Evolutionary conservation across 2,888 invertebrate genomes (phyloP), one percentile per base, ranked within the genome.

Genomic region (Nomada fucata): DNA sequence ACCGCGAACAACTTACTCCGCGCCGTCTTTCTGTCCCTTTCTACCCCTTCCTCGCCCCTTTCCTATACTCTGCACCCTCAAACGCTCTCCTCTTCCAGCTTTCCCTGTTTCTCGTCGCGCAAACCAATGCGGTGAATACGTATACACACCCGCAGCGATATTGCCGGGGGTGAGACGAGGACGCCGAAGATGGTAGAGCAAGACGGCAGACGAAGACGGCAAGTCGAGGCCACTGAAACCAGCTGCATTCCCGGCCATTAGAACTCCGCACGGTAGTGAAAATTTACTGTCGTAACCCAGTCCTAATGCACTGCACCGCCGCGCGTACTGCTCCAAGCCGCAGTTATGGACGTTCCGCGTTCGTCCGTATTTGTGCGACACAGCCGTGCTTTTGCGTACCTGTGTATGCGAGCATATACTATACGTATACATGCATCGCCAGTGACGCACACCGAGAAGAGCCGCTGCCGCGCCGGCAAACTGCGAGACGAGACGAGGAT

Each of bases 231-330:
- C 91, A 91, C 90, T 91, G 92, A 92, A 92, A 92, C 91, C 93
- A 92, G 91, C 92, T 93, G 93, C 93, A 93, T 93, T 93, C 93
- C 90, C 92, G 90, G 90, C 93, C 92, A 92, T 93, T 93, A 93
- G 92, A 93, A 92, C 92, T 91, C 92, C 86, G 91, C 91, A 91
- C 91, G 93, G 92, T 92, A 93, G 93, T 93, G 93, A 93, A 93
- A 93, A 93, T 93, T 93, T 93, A 93, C 92, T 91, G 93, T 92
- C 92, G 93, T 92, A 93, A 92, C 92, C 92, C 92, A 91, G 91
- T 93, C 92, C 92, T 93, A 92, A 93, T 93, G 92, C 92, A 92
- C 91, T 92, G 91, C 87, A 84, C 84, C 89, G 84, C 83, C 86
- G 86, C 70, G 84, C 53, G 60, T 73, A 53, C 69, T 76, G 87